Percentiles rank a stretch among this genome's conserved stretches.
Conservation (phyloP, 2,888 invertebrate genomes). For the Cryptocephalus primarius region DNA sequence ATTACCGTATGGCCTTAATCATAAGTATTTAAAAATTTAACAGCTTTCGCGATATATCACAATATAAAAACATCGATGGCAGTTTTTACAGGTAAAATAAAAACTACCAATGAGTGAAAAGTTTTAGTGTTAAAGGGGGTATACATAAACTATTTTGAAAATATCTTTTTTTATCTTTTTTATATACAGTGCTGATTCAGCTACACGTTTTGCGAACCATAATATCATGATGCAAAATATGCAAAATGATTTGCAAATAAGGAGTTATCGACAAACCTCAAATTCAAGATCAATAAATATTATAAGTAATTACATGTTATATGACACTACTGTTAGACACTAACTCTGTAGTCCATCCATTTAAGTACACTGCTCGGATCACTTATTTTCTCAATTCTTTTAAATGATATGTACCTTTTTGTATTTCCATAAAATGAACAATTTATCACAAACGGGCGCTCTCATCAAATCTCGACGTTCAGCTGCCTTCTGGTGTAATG, state of each 20-base stretch:
- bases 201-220: conserved; percentile 37
- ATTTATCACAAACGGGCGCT: background rate
- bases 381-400: background rate
- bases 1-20: too few relatives aligned
- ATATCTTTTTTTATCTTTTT: background rate
- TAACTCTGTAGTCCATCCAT: background rate
- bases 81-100: background rate
- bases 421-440: background rate
- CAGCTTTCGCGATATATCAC: too few relatives aligned
- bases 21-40: too few relatives aligned
- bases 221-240: conserved; percentile 4
- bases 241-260: conserved; percentile 5
- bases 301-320: too few relatives aligned
- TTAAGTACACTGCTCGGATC: background rate
- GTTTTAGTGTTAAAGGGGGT: background rate
- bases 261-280: background rate
- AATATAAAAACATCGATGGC: too few relatives aligned
- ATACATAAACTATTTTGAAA: background rate
- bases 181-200: conserved; percentile 36
- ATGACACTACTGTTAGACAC: too few relatives aligned
- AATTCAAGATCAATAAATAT: background rate
- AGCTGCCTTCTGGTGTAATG: conserved; percentile 52
- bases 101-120: background rate
- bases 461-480: background rate
- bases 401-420: conserved; percentile 14